Percentiles rank a stretch among this genome's conserved stretches.
phyloP scores from a whole-genome alignment of 2,797 vertebrate genomes.

The Chelidonichthys spinosus region DNA sequence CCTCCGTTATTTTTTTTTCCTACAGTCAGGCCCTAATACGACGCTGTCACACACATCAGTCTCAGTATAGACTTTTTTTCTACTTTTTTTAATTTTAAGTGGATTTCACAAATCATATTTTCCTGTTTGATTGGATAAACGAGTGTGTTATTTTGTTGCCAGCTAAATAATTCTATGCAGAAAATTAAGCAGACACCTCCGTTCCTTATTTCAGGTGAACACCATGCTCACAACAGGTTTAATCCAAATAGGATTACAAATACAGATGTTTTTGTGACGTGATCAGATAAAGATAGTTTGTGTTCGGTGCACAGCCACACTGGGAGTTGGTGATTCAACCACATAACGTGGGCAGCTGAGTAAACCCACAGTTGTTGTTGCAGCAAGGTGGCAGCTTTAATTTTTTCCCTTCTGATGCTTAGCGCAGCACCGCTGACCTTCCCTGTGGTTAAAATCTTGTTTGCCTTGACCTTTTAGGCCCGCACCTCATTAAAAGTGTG shows the following conservation, averaged over 20 bases:
- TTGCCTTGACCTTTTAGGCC: conserved; percentile 12
- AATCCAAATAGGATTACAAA: background rate
- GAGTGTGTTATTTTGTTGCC: background rate
- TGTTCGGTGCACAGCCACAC: background rate
- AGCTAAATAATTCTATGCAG: background rate
- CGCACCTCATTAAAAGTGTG: background rate
- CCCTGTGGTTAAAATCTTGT: conserved; percentile 12
- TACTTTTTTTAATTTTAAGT: background rate
- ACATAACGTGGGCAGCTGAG: conserved; percentile 1
- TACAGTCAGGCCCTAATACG: too few species aligned
- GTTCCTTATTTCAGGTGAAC: background rate
- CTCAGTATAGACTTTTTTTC: background rate
- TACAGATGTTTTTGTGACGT: background rate
- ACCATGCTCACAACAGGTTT: background rate
- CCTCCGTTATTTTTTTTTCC: too few species aligned
- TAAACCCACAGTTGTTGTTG: conserved; percentile 3
- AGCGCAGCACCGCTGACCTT: background rate
- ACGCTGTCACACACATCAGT: too few species aligned
- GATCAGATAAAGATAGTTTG: background rate
- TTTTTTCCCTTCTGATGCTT: background rate
- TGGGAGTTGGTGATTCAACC: conserved; percentile 5
- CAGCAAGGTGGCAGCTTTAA: background rate
- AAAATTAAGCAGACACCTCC: background rate
- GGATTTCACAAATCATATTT: background rate
- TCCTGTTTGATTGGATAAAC: background rate